Conservation (phyloP, 2,797 vertebrate genomes). For the Xenopus petersii region DNA sequence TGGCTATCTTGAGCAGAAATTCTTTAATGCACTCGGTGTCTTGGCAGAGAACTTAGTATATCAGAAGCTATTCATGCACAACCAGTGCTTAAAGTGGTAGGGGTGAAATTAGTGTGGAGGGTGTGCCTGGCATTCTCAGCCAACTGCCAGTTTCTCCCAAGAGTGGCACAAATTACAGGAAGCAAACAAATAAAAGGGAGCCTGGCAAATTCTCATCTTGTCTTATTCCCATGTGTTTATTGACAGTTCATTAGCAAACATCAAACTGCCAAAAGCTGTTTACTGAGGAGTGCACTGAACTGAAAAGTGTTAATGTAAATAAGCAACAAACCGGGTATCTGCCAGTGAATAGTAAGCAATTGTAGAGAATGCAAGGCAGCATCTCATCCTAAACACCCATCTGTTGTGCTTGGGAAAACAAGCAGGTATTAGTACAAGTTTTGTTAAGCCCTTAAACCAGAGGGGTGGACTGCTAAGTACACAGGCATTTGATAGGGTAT, state of each 20-base stretch:
- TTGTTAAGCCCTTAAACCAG: too few relatives aligned
- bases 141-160: background rate
- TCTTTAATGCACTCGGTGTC: too few relatives aligned
- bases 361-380: background rate
- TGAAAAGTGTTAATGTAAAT: slow-evolving; percentile 66
- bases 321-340: slow-evolving; percentile 52
- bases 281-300: slow-evolving; percentile 52
- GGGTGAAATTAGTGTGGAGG: slow-evolving; percentile 13
- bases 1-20: too few relatives aligned
- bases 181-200: slow-evolving; percentile 31
- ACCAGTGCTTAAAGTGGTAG: background rate
- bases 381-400: background rate
- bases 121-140: slow-evolving; percentile 49
- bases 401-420: too few relatives aligned
- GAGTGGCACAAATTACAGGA: slow-evolving; percentile 54
- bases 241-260: slow-evolving; percentile 70
- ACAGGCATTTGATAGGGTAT: too few relatives aligned
- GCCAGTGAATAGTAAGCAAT: slow-evolving; percentile 30
- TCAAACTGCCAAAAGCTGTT: slow-evolving; percentile 65
- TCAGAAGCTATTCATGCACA: too few relatives aligned
- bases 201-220: slow-evolving; percentile 4
- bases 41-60: too few relatives aligned
- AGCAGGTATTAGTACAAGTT: too few relatives aligned
- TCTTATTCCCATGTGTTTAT: slow-evolving; percentile 55
- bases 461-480: too few relatives aligned